These are phyloP conservation scores for Cheilosia vulpina DNA, from an alignment of 2,888 invertebrate species.

Conservation along the genomic window DNA sequence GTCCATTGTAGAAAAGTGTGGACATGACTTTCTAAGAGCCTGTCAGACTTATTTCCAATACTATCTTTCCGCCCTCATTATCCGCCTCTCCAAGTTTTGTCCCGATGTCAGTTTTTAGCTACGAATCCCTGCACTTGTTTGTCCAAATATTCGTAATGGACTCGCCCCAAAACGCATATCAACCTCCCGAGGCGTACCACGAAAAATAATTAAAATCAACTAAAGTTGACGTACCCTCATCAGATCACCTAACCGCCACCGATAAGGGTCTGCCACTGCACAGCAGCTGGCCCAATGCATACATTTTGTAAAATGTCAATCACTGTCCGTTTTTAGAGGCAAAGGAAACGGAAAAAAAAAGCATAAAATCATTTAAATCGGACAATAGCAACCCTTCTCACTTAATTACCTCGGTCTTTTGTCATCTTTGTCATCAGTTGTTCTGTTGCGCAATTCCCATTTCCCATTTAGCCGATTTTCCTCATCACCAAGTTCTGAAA, in stretches of 20 bases:
- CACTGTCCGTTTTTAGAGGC: slow-evolving; percentile 16
- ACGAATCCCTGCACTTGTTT: no score
- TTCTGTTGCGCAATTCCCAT: slow-evolving; percentile 41
- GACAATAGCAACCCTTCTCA: slow-evolving; percentile 52
- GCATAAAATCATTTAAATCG: slow-evolving; percentile 50
- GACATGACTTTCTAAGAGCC: no score
- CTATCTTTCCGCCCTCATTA: no score
- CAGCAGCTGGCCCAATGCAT: not conserved
- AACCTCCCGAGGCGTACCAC: no score
- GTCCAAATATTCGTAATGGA: not conserved
- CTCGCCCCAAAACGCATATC: not conserved
- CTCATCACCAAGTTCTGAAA: slow-evolving; percentile 36
- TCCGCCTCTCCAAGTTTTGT: no score
- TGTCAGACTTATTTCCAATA: no score
- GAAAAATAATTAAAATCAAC: not conserved
- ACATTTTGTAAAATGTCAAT: slow-evolving; percentile 48
- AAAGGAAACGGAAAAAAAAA: not conserved
- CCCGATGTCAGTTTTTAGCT: no score
- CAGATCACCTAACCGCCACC: not conserved
- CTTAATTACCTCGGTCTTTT: slow-evolving; percentile 68
- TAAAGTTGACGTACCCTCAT: slow-evolving; percentile 29
- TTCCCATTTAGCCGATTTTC: slow-evolving; percentile 37
- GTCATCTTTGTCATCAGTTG: slow-evolving; percentile 67
- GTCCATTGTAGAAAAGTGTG: no score
- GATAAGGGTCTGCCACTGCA: not conserved